Conservation (phyloP, 2,113 vertebrate genomes). For the Grus americana region DNA sequence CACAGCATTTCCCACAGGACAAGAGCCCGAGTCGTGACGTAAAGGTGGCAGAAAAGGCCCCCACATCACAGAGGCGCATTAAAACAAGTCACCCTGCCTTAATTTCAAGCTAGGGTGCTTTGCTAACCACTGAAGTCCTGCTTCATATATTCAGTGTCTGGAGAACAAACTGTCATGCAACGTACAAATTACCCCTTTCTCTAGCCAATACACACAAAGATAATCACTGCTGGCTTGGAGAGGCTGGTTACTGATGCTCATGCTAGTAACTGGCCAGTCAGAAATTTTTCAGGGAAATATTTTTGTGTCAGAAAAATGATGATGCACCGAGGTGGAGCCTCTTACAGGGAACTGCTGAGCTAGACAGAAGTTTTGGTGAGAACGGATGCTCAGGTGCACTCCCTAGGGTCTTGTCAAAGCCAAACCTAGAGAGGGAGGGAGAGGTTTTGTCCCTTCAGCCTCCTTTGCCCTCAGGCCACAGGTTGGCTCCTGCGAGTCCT, state of each 20-base stretch:
- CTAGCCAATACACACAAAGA: not conserved
- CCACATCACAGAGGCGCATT: not conserved
- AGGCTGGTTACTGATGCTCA: not conserved
- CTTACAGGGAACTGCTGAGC: not conserved
- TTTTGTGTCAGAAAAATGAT: slow-evolving; percentile 17
- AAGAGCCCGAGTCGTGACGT: not conserved
- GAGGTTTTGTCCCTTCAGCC: not conserved
- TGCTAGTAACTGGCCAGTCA: not conserved
- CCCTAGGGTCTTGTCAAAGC: not conserved
- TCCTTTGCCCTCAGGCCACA: rapidly evolving
- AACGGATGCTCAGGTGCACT: not conserved
- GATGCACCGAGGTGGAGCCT: not conserved
- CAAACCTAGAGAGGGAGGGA: not conserved
- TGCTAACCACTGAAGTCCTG: not conserved
- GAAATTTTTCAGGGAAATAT: slow-evolving; percentile 10
- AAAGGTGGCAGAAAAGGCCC: not conserved
- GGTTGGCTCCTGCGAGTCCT: not conserved
- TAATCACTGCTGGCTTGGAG: not conserved
- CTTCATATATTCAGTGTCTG: not conserved
- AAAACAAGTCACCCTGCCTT: not conserved
- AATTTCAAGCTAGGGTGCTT: not conserved
- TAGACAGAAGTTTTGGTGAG: not conserved
- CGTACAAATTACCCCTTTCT: not conserved
- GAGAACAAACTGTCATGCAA: not conserved
- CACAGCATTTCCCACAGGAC: not conserved